These are phyloP conservation scores for Idaea biselata DNA, from an alignment of 2,888 invertebrate genomes.

Conservation along the genomic window DNA sequence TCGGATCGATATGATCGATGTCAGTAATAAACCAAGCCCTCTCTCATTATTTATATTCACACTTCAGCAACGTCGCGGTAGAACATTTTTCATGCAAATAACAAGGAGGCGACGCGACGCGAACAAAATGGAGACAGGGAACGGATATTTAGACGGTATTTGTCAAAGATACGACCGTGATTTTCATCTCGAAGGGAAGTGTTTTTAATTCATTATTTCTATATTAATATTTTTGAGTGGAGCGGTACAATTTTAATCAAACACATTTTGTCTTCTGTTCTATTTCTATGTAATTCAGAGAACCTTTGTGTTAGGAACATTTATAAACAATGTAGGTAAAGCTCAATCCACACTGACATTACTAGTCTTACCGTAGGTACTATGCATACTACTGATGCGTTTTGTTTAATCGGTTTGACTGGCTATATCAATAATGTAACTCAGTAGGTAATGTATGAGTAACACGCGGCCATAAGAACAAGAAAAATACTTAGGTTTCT, in stretches of 20 bases:
- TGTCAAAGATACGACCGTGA: conserved; percentile 13
- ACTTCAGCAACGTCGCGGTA: conserved; percentile 48
- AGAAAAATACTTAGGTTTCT: no score
- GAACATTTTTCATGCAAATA: conserved; percentile 67
- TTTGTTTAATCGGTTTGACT: no score
- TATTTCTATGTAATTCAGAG: no score
- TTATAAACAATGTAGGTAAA: no score
- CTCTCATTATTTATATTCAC: conserved; percentile 65
- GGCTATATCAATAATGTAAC: no score
- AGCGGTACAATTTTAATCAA: neutral
- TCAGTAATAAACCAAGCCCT: conserved; percentile 54
- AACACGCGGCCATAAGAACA: no score
- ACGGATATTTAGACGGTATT: conserved; percentile 23
- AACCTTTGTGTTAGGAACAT: no score
- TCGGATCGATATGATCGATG: conserved; percentile 54
- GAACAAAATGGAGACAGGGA: conserved; percentile 29
- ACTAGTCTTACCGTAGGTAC: no score
- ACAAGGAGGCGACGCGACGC: conserved; percentile 37
- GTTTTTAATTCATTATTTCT: conserved; percentile 1
- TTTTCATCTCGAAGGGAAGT: neutral
- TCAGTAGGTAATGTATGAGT: no score
- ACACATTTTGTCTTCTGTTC: neutral
- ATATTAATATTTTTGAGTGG: neutral
- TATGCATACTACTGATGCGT: no score
- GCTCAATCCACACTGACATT: no score